Conservation (phyloP, 2,113 vertebrate genomes). For the Chrysemys picta region DNA sequence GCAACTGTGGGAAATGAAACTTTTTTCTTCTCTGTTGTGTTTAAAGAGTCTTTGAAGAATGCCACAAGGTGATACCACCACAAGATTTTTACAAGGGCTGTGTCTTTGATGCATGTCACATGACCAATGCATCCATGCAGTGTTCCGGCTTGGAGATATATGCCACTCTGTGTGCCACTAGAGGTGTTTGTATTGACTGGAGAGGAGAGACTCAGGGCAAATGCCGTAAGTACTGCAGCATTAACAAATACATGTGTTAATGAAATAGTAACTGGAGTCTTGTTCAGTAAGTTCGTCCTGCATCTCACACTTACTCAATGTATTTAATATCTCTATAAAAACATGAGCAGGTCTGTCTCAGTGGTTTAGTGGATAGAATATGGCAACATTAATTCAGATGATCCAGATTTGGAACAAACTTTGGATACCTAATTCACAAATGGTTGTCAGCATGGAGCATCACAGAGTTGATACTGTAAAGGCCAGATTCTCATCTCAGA, state of each 20-base stretch:
- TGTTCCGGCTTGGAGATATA: conserved; percentile 89
- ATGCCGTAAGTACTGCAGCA: conserved; percentile 82
- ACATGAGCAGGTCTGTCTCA: background rate
- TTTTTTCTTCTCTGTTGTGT: background rate
- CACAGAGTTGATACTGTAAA: background rate
- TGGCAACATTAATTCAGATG: background rate
- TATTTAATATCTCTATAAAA: background rate
- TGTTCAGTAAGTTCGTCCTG: background rate
- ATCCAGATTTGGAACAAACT: background rate
- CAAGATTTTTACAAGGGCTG: conserved; percentile 81
- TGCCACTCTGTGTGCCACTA: conserved; percentile 80
- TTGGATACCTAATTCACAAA: background rate
- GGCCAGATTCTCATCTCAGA: background rate
- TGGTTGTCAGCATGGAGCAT: background rate
- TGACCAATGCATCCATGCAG: background rate
- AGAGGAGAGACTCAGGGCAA: conserved; percentile 77
- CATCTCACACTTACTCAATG: background rate
- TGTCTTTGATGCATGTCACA: conserved; percentile 77
- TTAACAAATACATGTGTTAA: background rate
- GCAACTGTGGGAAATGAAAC: background rate
- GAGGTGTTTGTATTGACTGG: conserved; percentile 88
- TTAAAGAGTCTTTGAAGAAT: conserved; percentile 83
- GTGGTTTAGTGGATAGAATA: background rate
- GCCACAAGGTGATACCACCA: conserved; percentile 76
- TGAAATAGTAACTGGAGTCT: background rate